A percentile compares a stretch with the other conserved stretches of the same genome.
phyloP scores from a whole-genome alignment of 2,888 invertebrate species.

The Keiferia lycopersicella region DNA sequence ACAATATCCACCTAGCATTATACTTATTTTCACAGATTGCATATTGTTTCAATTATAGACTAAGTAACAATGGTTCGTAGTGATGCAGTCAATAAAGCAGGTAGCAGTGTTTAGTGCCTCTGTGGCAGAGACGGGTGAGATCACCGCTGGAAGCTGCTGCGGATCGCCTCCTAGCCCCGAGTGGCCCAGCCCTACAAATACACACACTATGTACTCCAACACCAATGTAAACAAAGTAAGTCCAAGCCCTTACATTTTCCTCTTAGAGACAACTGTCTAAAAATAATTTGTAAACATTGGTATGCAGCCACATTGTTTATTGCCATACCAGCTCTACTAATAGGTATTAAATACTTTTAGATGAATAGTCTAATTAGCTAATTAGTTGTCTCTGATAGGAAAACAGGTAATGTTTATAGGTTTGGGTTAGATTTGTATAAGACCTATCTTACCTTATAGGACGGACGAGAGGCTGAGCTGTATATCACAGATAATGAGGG shows the following conservation, averaged over 20 bases:
- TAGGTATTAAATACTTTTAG: not conserved
- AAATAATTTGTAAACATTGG: conserved; percentile 15
- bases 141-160: conserved; percentile 80
- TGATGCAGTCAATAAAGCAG: conserved; percentile 84
- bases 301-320: not conserved
- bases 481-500: conserved; percentile 82
- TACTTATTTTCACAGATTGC: conserved; percentile 86
- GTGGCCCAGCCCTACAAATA: conserved; percentile 83
- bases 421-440: not conserved
- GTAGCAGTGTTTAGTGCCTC: conserved; percentile 80
- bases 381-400: conserved; percentile 20
- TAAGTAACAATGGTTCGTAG: conserved; percentile 83
- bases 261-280: conserved; percentile 3
- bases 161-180: conserved; percentile 84
- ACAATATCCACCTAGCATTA: conserved; percentile 81
- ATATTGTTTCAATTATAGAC: conserved; percentile 83
- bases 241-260: not conserved
- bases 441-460: conserved; percentile 69
- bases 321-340: not conserved
- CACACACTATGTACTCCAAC: conserved; percentile 18
- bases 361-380: not conserved
- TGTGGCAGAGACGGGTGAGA: conserved; percentile 78
- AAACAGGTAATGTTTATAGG: conserved; percentile 20
- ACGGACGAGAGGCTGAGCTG: conserved; percentile 82
- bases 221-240: conserved; percentile 8